Base-by-base conservation (phyloP, 2,888 invertebrate genomes). In the Yponomeuta malinellus region DNA sequence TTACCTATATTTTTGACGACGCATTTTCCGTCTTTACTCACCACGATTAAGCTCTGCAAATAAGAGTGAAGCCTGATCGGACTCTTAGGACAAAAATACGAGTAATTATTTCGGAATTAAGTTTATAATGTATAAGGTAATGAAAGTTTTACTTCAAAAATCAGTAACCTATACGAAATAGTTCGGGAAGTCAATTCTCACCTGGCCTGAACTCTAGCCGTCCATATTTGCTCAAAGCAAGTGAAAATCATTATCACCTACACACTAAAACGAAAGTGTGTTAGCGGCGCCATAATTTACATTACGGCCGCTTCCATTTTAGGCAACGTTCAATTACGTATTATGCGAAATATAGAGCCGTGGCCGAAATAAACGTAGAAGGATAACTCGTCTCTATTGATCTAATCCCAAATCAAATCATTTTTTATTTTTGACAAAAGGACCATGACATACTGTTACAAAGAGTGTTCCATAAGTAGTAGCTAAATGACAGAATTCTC, bases 301-400 rank as follows among this genome's bases (percentile, higher is more conserved):
- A 12, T 29, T 31, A 65, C 29, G 65, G 65, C 31, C 29, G 52
- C 52, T 65, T 65, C 33, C 65, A 12, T 31, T 65, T 65, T 65
- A 65, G 10, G 65, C 31, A 65, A 65, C 29, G 31, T 65, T 65
- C 65, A 65, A 65, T 65, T 65, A 65, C 31, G 31, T 65, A 59
- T 59, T 59, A 65, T 12, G 65, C 65, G 29, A 65, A 64, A 64
- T 23, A 29, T 12, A 12, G 31, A 65, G 10, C 2, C 65, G 10
- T 33, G 10, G 33, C 12, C 12, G 31, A 65, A 1, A 4, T 65
- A 31, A 29, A 65, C 33, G 23, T 63, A 29, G 31, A 65, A 31
- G 52, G 31, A 29, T 8, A 65, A 33, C 33, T 65, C 29, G 9
- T 31, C 5, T 65, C 10, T 63, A 23, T 63, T 63, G n/a, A n/a